phyloP scores from a whole-genome alignment of 2,888 invertebrate species.

The Drosophila suboccidentalis region DNA sequence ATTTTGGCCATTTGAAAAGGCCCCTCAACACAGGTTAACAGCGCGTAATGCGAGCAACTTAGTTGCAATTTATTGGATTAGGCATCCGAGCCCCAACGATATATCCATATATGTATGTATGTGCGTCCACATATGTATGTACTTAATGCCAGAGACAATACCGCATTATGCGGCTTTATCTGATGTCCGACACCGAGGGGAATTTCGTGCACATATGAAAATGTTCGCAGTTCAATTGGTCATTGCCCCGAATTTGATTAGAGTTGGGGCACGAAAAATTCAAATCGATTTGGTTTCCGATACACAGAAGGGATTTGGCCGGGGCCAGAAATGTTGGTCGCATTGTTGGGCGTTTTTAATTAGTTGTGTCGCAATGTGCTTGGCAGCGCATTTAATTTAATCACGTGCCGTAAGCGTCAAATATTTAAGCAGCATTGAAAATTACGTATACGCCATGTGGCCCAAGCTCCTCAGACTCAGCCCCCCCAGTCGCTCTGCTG shows the following conservation, averaged over 20 bases:
- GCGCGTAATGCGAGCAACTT: slow-evolving; percentile 53
- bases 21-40: slow-evolving; percentile 56
- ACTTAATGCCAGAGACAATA: slow-evolving; percentile 63
- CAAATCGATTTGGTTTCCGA: slow-evolving; percentile 29
- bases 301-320: neutral
- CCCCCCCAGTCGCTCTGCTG: slow-evolving; percentile 18
- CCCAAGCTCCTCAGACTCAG: slow-evolving; percentile 33
- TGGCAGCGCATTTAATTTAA: slow-evolving; percentile 72
- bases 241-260: slow-evolving; percentile 56
- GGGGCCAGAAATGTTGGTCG: slow-evolving; percentile 13
- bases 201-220: slow-evolving; percentile 40
- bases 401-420: slow-evolving; percentile 77
- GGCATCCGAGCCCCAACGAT: slow-evolving; percentile 40
- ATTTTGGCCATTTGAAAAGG: slow-evolving; percentile 50
- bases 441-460: slow-evolving; percentile 75
- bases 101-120: slow-evolving; percentile 14
- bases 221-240: slow-evolving; percentile 40
- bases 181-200: slow-evolving; percentile 26
- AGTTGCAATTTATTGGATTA: slow-evolving; percentile 75
- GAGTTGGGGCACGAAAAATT: slow-evolving; percentile 43
- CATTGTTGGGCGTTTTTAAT: slow-evolving; percentile 72
- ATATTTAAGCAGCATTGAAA: slow-evolving; percentile 75
- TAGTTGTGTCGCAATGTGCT: slow-evolving; percentile 72
- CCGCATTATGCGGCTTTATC: slow-evolving; percentile 63
- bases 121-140: slow-evolving; percentile 6